These are phyloP conservation scores for Alosa alosa DNA, from an alignment of 2,113 vertebrate species.

Conservation along the genomic window DNA sequence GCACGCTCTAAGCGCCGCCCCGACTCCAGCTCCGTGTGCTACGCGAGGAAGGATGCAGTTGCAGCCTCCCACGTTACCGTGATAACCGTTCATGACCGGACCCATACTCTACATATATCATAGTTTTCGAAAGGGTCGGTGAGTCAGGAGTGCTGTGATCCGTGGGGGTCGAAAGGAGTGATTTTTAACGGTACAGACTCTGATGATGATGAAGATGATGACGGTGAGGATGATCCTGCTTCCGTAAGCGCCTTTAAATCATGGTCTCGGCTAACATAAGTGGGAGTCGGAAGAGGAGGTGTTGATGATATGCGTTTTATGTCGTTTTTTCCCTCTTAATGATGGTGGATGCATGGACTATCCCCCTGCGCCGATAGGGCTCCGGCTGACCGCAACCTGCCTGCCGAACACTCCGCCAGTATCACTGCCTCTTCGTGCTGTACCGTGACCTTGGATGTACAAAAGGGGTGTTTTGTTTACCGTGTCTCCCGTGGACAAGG, in stretches of 20 bases:
- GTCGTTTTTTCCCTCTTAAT: not conserved
- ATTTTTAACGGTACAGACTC: constrained; percentile 25
- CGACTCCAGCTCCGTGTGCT: constrained; percentile 26
- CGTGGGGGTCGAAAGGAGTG: not conserved
- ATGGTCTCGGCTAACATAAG: constrained; percentile 13
- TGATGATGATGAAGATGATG: constrained; percentile 56
- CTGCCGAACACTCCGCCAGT: constrained; percentile 78
- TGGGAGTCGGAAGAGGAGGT: constrained; percentile 18
- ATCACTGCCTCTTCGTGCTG: constrained; percentile 88
- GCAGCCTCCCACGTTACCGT: constrained; percentile 38
- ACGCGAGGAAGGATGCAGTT: constrained; percentile 19
- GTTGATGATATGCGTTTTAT: constrained; percentile 27
- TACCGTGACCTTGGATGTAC: constrained; percentile 99
- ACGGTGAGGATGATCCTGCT: constrained; percentile 23
- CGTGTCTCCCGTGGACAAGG: constrained; percentile 77
- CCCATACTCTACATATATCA: constrained; percentile 36
- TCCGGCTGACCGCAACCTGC: constrained; percentile 57
- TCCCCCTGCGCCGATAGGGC: constrained; percentile 1
- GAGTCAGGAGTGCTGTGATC: not conserved
- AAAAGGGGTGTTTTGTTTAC: constrained; percentile 77
- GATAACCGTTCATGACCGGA: constrained; percentile 41
- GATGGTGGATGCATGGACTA: constrained; percentile 20
- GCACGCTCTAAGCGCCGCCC: constrained; percentile 38
- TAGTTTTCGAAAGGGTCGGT: constrained; percentile 2
- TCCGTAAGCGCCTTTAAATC: constrained; percentile 15